Base-by-base conservation (phyloP, 2,113 vertebrate species). In the Orthochromis malagaraziensis region DNA sequence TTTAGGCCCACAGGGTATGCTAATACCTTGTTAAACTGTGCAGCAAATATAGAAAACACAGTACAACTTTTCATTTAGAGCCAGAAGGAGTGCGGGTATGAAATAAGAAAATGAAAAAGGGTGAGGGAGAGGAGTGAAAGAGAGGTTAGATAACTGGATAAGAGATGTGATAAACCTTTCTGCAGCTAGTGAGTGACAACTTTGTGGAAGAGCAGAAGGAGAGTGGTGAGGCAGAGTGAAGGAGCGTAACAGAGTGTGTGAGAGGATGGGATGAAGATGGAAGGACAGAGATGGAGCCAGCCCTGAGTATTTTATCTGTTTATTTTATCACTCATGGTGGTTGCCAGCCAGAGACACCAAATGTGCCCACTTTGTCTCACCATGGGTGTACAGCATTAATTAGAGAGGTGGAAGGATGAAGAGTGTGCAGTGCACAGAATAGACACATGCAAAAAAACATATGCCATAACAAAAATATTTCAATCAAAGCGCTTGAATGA, bases 331-430 rank as follows among this genome's bases (percentile, higher is more conserved):
- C 65, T 88, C 86, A 87, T 84, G 81, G 49, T 31, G 75, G 65
- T 82, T 95, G 91, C 86, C 92, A 92, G 81, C 68, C 16, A 47
- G 26, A 87, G 49, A 91, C 80, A 81, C 85, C 82, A 85, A 90
- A 85, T 79, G 82, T 75, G 84, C 97, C 97, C 96, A 97, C 96
- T 96, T 97, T 97, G 95, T 96, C 96, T 97, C 97, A 97, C 97
- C 96, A 96, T 97, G 96, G 96, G 98, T 97, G 97, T 97, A 97
- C 97, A 96, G 97, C 97, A 70, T 96, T 97, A 97, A 98, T 97
- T 97, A 97, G 79, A 86, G 31, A 80, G 84, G 85, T 55, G 55
- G 24, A 26, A 19, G 63, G 85, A 91, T 70, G 31, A 85, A 85
- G 65, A 24, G 38, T 53, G 57, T 3, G 53, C 63, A 75, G 80